Conservation (phyloP, 1,140 invertebrate species). For the Drosophila obscura region DNA sequence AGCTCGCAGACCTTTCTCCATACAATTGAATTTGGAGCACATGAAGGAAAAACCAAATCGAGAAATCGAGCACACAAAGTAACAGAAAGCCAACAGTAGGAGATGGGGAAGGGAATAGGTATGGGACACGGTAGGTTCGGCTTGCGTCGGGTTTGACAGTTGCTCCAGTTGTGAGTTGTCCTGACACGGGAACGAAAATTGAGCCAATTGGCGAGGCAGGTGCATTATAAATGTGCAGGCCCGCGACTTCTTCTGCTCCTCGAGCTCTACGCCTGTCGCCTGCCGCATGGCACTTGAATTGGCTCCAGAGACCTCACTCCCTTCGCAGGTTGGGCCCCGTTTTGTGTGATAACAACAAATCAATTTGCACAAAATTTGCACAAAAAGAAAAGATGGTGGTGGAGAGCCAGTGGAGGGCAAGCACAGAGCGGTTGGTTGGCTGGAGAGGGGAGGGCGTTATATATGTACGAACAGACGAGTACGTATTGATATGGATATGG, state of each 20-base stretch:
- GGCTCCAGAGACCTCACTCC: constrained; percentile 22
- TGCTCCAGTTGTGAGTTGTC: constrained; percentile 74
- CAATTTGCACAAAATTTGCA: constrained; percentile 82
- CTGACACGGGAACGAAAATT: constrained; percentile 73
- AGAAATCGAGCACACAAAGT: constrained; percentile 58
- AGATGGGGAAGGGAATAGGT: background rate
- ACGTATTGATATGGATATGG: constrained; percentile 69
- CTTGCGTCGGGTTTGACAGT: constrained; percentile 48
- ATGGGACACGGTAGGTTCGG: too few species aligned
- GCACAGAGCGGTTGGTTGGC: constrained; percentile 29
- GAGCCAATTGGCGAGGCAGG: constrained; percentile 74
- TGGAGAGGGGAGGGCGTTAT: background rate
- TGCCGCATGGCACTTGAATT: constrained; percentile 40
- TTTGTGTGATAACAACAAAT: constrained; percentile 78
- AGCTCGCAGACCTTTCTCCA: constrained; percentile 26
- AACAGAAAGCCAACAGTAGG: constrained; percentile 3
- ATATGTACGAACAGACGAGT: background rate
- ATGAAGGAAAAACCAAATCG: constrained; percentile 48
- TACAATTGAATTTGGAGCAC: constrained; percentile 76
- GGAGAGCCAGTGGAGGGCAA: background rate
- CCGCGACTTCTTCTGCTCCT: background rate
- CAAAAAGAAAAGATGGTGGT: constrained; percentile 26
- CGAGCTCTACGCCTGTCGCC: background rate
- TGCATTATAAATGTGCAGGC: constrained; percentile 76
- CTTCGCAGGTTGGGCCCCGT: constrained; percentile 3